phyloP scores from a whole-genome alignment of 2,113 vertebrate species.

The Channa maculata region DNA sequence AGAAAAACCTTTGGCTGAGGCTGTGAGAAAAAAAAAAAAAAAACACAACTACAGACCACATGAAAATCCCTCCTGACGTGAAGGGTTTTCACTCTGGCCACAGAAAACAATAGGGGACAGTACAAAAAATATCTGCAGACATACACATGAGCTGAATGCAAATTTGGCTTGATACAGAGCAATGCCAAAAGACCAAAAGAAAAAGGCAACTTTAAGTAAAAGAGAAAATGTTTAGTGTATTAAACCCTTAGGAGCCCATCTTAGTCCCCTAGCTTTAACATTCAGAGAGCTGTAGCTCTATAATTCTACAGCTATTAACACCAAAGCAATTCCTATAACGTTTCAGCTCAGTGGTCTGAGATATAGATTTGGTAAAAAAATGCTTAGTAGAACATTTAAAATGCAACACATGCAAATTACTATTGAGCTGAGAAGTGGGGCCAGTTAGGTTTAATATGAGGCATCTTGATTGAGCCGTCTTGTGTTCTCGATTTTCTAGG shows the following conservation, averaged over 20 bases:
- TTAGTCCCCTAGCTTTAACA: constrained; percentile 31
- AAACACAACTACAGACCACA: constrained; percentile 57
- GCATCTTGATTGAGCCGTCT: constrained; percentile 43
- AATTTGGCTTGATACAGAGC: constrained; percentile 17
- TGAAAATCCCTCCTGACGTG: constrained; percentile 60
- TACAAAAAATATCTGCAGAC: constrained; percentile 44
- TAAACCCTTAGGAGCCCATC: constrained; percentile 31
- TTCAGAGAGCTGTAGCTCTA: constrained; percentile 28
- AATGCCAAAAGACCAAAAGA: constrained; percentile 11
- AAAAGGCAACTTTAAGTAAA: constrained; percentile 21
- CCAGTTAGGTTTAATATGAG: constrained; percentile 51
- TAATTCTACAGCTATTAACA: constrained; percentile 65
- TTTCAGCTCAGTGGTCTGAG: constrained; percentile 71
- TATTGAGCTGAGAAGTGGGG: constrained; percentile 51
- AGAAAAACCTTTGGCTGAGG: constrained; percentile 33
- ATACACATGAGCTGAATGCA: constrained; percentile 33
- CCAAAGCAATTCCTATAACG: constrained; percentile 61
- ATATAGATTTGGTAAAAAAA: constrained; percentile 66
- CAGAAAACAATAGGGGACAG: constrained; percentile 64
- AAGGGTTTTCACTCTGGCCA: constrained; percentile 52
- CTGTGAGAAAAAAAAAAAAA: constrained; percentile 51
- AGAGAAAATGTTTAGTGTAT: constrained; percentile 44
- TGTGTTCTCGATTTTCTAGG: constrained; percentile 45
- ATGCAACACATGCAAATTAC: constrained; percentile 69
- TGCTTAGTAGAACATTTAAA: constrained; percentile 70